These are phyloP conservation scores for Spinus olivaceus DNA, from an alignment of 2,797 vertebrate genomes.

Conservation along the genomic window DNA sequence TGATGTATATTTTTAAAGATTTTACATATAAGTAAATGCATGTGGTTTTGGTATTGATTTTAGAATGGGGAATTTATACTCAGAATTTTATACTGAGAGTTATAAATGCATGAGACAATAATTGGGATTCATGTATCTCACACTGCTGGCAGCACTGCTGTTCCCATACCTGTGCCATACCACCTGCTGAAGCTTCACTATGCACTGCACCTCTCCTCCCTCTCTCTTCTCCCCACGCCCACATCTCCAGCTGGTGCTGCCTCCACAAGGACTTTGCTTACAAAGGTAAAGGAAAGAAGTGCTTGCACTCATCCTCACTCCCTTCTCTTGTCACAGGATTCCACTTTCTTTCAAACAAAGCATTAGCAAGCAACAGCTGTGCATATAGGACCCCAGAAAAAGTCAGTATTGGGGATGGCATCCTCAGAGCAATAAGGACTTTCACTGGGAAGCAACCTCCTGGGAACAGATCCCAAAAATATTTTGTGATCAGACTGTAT, in stretches of 20 bases:
- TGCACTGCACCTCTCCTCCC: neutral
- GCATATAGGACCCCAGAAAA: neutral
- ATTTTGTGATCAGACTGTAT: neutral
- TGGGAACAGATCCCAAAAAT: neutral
- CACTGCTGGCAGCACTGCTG: neutral
- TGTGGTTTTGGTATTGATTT: neutral
- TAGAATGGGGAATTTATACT: neutral
- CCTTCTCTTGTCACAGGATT: neutral
- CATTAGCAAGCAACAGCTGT: neutral
- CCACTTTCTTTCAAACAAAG: neutral
- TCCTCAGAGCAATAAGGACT: neutral
- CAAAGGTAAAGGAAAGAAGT: neutral
- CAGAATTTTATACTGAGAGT: neutral
- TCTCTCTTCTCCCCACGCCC: neutral
- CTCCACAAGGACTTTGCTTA: neutral
- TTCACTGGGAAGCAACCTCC: neutral
- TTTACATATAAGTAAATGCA: neutral
- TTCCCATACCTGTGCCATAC: neutral
- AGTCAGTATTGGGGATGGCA: neutral
- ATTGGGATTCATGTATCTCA: rapidly evolving
- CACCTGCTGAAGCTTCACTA: neutral
- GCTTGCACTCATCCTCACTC: neutral
- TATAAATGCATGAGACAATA: neutral
- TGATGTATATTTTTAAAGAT: neutral
- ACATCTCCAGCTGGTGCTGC: neutral